Percentiles rank a stretch among this genome's conserved stretches.
Evolutionary conservation across 2,113 vertebrate genomes (phyloP).

Genomic region (Cygnus atratus): DNA sequence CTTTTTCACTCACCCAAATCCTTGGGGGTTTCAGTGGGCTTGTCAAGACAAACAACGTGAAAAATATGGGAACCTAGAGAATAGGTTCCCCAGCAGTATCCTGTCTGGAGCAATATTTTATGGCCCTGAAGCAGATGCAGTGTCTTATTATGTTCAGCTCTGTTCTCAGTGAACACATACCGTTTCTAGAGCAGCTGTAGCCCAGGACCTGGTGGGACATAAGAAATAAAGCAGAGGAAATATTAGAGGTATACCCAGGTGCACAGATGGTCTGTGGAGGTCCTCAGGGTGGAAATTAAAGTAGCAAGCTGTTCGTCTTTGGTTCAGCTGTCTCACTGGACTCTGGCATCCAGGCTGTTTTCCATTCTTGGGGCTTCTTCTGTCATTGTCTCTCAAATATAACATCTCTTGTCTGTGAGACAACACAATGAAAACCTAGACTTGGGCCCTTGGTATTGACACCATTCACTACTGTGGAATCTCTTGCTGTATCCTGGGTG

Average conservation of each 20-base stretch:
- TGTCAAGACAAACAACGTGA: neutral
- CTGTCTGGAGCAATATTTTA: neutral
- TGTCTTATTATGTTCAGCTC: neutral
- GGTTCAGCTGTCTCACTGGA: neutral
- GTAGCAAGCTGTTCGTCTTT: neutral
- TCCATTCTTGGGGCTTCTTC: neutral
- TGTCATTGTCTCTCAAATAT: neutral
- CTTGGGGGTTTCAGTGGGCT: neutral
- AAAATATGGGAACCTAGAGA: neutral
- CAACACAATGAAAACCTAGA: neutral
- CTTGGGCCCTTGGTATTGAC: neutral
- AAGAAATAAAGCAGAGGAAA: neutral
- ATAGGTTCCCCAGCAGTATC: neutral
- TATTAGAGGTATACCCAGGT: neutral
- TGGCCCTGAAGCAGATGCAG: neutral
- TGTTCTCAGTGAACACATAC: neutral
- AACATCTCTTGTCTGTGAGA: neutral
- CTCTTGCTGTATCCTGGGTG: neutral
- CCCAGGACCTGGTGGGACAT: neutral
- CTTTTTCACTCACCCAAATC: neutral
- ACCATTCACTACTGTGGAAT: neutral
- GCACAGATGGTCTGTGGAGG: neutral
- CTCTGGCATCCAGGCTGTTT: neutral
- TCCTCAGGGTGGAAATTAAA: neutral
- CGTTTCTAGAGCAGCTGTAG: neutral